Evolutionary conservation across 2,888 invertebrate species (phyloP).

Genomic region (Steinernema hermaphroditum): DNA sequence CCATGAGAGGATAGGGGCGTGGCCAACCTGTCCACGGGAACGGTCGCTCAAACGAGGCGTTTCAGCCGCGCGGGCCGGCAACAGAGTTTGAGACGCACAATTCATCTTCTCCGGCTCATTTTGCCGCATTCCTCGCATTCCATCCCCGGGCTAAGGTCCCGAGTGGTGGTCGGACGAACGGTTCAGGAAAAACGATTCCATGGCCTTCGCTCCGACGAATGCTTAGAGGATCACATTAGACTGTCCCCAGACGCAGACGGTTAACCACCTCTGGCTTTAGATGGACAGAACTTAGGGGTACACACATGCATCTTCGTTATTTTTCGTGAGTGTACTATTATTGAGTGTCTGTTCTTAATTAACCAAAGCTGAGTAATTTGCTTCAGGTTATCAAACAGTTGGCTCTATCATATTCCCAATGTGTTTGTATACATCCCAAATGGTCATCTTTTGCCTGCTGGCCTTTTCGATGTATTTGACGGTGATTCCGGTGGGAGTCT

Average conservation of each 20-base stretch:
- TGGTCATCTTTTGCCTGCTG: not conserved
- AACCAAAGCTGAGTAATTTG: no score
- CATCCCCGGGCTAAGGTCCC: not conserved
- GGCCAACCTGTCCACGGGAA: conserved; percentile 19
- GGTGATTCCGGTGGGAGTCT: not conserved
- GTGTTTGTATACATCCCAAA: no score
- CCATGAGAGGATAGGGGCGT: not conserved
- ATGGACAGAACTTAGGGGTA: not conserved
- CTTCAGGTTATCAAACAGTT: not conserved
- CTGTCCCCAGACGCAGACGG: not conserved
- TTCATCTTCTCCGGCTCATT: not conserved
- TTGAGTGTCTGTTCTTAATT: no score
- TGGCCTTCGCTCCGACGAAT: not conserved
- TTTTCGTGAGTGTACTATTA: no score
- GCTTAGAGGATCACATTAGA: not conserved
- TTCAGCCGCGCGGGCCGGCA: conserved; percentile 12
- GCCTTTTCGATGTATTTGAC: not conserved
- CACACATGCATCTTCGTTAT: not conserved
- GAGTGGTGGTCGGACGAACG: conserved; percentile 3
- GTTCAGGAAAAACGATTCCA: not conserved
- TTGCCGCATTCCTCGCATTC: conserved; percentile 1
- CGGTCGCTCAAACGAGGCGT: conserved; percentile 26
- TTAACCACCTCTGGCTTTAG: not conserved
- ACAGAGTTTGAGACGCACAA: conserved; percentile 15
- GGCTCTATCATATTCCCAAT: no score